These are phyloP conservation scores for Solenopsis fugax DNA, from an alignment of 1,140 invertebrate species.

Conservation along the genomic window DNA sequence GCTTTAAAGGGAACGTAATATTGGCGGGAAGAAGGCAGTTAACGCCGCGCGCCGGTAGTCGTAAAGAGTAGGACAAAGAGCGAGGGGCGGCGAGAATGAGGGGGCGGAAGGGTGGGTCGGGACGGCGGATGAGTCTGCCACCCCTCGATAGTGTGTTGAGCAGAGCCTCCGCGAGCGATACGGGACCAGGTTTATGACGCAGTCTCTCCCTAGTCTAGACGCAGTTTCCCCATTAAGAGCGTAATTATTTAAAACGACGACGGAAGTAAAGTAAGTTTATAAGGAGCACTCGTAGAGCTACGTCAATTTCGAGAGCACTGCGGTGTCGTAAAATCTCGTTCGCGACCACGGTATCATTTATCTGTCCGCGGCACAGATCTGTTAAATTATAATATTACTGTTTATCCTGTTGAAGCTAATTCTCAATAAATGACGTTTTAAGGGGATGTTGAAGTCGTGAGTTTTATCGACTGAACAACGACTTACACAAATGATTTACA, in stretches of 20 bases:
- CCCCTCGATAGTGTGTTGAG: conserved; percentile 61
- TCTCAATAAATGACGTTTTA: background rate
- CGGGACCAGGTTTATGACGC: conserved; percentile 83
- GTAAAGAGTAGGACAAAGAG: conserved; percentile 64
- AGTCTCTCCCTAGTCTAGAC: conserved; percentile 86
- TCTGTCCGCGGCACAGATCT: background rate
- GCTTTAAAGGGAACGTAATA: conserved; percentile 65
- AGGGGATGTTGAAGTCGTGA: no score
- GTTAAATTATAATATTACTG: conserved; percentile 15
- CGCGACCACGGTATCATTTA: conserved; percentile 17
- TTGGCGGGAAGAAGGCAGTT: conserved; percentile 63
- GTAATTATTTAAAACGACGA: conserved; percentile 65
- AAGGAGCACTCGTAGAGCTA: conserved; percentile 54
- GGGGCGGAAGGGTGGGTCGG: conserved; percentile 2
- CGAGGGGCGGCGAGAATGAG: background rate
- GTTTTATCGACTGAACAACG: no score
- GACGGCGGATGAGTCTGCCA: conserved; percentile 59
- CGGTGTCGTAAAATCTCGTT: conserved; percentile 32
- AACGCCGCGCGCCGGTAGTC: conserved; percentile 60
- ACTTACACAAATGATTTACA: no score
- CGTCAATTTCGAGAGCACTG: conserved; percentile 44
- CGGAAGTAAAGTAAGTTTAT: conserved; percentile 63
- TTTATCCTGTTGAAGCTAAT: background rate
- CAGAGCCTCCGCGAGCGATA: conserved; percentile 74
- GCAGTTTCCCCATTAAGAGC: conserved; percentile 73